A percentile compares a stretch with the other conserved stretches of the same genome.
phyloP scores from a whole-genome alignment of 2,797 vertebrate genomes.

The Protosalanx chinensis region DNA sequence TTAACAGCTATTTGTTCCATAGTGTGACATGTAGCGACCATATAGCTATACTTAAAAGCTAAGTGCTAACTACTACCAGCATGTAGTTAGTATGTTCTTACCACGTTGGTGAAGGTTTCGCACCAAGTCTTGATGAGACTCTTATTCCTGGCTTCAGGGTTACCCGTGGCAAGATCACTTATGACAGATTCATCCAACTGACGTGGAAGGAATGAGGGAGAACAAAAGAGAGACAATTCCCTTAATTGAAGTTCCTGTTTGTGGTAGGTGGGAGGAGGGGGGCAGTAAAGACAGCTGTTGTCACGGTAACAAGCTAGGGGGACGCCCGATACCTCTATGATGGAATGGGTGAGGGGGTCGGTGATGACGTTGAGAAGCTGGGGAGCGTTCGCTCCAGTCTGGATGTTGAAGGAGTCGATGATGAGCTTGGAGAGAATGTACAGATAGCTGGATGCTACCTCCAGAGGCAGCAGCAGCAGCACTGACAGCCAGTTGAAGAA shows the following conservation, averaged over 20 bases:
- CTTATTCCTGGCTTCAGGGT: conserved; percentile 77
- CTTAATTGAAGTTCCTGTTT: neutral
- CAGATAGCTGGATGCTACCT: conserved; percentile 81
- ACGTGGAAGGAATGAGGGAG: conserved; percentile 1
- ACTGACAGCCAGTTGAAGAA: conserved; percentile 98
- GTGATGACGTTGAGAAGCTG: conserved; percentile 92
- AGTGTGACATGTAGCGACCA: neutral
- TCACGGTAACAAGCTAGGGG: neutral
- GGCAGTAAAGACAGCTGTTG: neutral
- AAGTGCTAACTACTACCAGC: too few species aligned
- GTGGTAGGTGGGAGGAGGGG: neutral
- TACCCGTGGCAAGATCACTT: conserved; percentile 79
- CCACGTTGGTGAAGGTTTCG: conserved; percentile 72
- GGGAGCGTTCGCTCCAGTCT: conserved; percentile 85
- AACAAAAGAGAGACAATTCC: neutral
- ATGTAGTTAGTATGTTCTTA: conserved; percentile 30
- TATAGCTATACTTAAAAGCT: neutral
- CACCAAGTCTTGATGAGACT: conserved; percentile 89
- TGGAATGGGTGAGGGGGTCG: conserved; percentile 83
- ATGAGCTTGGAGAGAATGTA: conserved; percentile 77
- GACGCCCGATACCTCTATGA: conserved; percentile 79
- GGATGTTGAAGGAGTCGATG: conserved; percentile 81
- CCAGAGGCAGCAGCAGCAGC: conserved; percentile 85
- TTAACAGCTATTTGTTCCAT: neutral
- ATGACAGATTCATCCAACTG: conserved; percentile 87